Percentiles rank a stretch among this genome's conserved stretches.
phyloP scores from a whole-genome alignment of 2,888 invertebrate genomes.

The Boloria euphrosyne region DNA sequence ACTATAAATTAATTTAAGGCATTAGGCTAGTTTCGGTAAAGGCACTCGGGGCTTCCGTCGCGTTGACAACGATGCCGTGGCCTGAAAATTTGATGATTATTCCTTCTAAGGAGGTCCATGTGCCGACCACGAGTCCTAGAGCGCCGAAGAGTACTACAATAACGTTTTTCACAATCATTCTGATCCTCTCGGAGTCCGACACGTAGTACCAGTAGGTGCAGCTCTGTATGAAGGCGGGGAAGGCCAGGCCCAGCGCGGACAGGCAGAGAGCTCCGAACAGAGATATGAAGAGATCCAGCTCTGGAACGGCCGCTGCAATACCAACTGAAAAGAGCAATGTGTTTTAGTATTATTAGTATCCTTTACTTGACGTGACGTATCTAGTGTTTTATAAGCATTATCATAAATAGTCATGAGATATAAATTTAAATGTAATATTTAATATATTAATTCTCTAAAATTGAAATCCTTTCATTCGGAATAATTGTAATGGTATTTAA shows the following conservation, averaged over 20 bases:
- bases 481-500: no score
- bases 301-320: slow-evolving; percentile 92
- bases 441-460: no score
- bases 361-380: no score
- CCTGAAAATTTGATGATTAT: slow-evolving; percentile 83
- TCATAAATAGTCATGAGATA: no score
- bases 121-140: slow-evolving; percentile 86
- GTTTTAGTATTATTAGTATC: background rate
- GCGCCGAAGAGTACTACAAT: slow-evolving; percentile 85
- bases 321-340: slow-evolving; percentile 84
- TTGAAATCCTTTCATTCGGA: no score
- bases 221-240: slow-evolving; percentile 94
- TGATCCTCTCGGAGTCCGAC: slow-evolving; percentile 76
- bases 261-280: slow-evolving; percentile 94
- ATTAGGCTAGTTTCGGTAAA: slow-evolving; percentile 42
- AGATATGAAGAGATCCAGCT: slow-evolving; percentile 90
- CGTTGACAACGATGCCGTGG: slow-evolving; percentile 37
- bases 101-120: slow-evolving; percentile 85
- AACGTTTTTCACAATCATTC: slow-evolving; percentile 84
- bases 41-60: slow-evolving; percentile 30
- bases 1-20: slow-evolving; percentile 36
- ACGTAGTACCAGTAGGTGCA: slow-evolving; percentile 90
- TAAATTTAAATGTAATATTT: no score
- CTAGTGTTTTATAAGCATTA: no score
- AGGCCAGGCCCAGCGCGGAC: slow-evolving; percentile 93